Evolutionary conservation across 2,888 invertebrate genomes (phyloP), one percentile per base, ranked within the genome.

Genomic region (Volucella bombylans): DNA sequence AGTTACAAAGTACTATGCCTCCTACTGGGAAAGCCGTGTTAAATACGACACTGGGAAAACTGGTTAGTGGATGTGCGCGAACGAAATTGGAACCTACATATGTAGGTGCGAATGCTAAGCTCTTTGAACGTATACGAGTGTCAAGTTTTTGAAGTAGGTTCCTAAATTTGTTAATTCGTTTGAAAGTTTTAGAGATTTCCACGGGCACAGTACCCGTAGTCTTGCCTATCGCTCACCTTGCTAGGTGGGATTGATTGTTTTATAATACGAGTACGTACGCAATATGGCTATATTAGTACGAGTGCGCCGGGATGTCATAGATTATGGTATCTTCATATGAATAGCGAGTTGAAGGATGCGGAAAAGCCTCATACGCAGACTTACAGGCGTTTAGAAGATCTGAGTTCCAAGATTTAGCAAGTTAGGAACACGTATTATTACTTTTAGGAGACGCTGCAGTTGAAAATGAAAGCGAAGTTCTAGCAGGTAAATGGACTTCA

Each of bases 161-260:
- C 64, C 15, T 18, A 55, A 47, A 65, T 80, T 80, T 74, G 76
- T 85, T 85, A 85, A 85, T 85, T 80, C 80, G 71, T 81, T 82
- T 65, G 73, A n/a, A 83, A 69, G 64, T 73, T 83, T 59, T 18
- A 18, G 67, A 68, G 52, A 69, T 41, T 39, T 68, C 55, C 62
- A 41, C 62, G 41, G 4, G 45, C 62, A 55, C 55, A 68, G 68
- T 62, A 72, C 23, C 71, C 31, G 68, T 62, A 72, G 39, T 77
- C 31, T 49, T 57, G 43, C 54, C 45, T 15, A 12, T 45, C n/a
- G 31, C 14, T 45, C 12, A 31, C 18, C 18, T 43, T 15, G 8
- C 12, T 47, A 39, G 38, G 14, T 12, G 64, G 18, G 64, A 54
- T 62, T 69, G 18, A 61, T 62, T 57, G 74, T 12, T 18, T 67